Evolutionary conservation across 2,113 vertebrate genomes (phyloP).

Genomic region (Microcebus lehilahytsara): DNA sequence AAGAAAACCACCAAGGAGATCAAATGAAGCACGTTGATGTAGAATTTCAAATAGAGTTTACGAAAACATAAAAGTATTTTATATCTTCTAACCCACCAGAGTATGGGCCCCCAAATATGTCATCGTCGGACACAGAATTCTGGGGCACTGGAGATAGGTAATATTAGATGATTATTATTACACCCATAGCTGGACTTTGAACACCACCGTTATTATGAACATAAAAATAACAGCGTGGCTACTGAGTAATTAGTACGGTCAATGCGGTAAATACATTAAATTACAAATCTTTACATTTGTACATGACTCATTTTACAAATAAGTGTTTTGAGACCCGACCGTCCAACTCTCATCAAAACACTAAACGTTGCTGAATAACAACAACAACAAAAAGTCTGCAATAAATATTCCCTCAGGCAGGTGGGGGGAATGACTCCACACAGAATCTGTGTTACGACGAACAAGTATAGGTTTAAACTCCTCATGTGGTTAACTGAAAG

Average conservation of each 20-base stretch:
- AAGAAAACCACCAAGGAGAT: background rate
- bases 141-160: background rate
- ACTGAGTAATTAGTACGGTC: conserved; percentile 80
- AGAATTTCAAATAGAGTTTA: conserved; percentile 44
- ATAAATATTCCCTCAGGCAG: conserved; percentile 78
- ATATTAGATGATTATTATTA: background rate
- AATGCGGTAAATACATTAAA: conserved; percentile 82
- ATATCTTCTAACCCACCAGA: conserved; percentile 66
- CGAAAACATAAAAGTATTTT: conserved; percentile 58
- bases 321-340: conserved; percentile 67
- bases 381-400: conserved; percentile 37
- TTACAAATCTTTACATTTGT: conserved; percentile 84
- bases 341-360: conserved; percentile 61
- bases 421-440: background rate
- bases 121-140: conserved; percentile 2
- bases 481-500: conserved; percentile 47
- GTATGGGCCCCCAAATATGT: background rate
- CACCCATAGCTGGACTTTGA: conserved; percentile 37
- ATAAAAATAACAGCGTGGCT: conserved; percentile 55
- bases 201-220: conserved; percentile 72
- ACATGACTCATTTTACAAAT: conserved; percentile 83
- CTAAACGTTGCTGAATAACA: conserved; percentile 59
- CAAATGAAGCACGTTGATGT: conserved; percentile 10
- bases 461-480: conserved; percentile 48
- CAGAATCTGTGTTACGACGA: conserved; percentile 23